These are phyloP conservation scores for Botrylloides violaceus DNA, from an alignment of 23 tunicate genomes.

Conservation along the genomic window DNA sequence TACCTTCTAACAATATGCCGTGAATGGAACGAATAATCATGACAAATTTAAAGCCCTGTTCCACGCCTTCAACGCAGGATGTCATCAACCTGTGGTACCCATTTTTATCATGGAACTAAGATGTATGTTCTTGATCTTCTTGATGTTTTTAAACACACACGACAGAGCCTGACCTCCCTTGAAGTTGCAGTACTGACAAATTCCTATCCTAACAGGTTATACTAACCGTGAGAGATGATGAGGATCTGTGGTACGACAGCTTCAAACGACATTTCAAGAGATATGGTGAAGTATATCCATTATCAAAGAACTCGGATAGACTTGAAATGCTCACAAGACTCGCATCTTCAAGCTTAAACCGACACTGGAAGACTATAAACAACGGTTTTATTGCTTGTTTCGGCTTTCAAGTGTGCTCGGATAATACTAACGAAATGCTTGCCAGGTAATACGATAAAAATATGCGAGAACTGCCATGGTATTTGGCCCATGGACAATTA, in stretches of 20 bases:
- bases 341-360: slow-evolving; percentile 19
- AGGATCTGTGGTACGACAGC: slow-evolving; percentile 21
- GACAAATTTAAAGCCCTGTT: too few relatives aligned
- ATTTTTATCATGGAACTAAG: too few relatives aligned
- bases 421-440: slow-evolving; percentile 26
- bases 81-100: too few relatives aligned
- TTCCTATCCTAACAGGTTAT: slow-evolving; percentile 8
- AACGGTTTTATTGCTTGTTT: slow-evolving; percentile 25
- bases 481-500: too few relatives aligned
- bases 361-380: slow-evolving; percentile 26
- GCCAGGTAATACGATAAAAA: slow-evolving; percentile 25
- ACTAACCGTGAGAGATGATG: slow-evolving; percentile 21
- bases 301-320: slow-evolving; percentile 26
- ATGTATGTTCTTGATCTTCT: too few relatives aligned
- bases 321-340: slow-evolving; percentile 17
- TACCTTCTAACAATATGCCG: too few relatives aligned
- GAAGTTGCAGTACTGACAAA: too few relatives aligned
- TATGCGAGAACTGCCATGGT: too few relatives aligned
- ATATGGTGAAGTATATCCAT: slow-evolving; percentile 23
- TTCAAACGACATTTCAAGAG: slow-evolving; percentile 19
- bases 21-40: too few relatives aligned
- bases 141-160: too few relatives aligned
- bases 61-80: too few relatives aligned
- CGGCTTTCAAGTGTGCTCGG: slow-evolving; percentile 28
- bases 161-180: too few relatives aligned